Evolutionary conservation across 2,888 invertebrate species (phyloP), one percentile per base, ranked within the genome.

Genomic region (Desoria tigrina): DNA sequence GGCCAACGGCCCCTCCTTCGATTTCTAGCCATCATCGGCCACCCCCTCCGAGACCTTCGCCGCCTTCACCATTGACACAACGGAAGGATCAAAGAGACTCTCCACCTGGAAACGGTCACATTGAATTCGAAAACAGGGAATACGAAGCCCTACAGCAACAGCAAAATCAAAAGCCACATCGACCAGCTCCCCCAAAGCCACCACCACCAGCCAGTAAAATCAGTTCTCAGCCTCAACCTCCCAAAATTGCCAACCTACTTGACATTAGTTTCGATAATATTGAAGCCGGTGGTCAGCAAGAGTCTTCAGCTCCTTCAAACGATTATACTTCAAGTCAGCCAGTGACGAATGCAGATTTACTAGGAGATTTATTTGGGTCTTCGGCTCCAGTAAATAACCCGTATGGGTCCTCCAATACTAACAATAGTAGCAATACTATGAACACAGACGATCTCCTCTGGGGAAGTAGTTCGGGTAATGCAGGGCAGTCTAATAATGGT

Each of bases 71-170:
- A 23, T 28, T 26, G 49, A 56, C 23, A 49, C 53, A 45, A 42
- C 59, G 9, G 59, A 56, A 55, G 24, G 45, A 24, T 27, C 49
- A 11, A 39, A 16, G 9, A 39, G 39, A 9, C 16, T 9, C 39
- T 16, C 11, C 49, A 7, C n/a, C 32, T 4, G 32, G 18, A n/a
- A 49, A 54, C 21, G 65, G 62, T 18, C 65, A 66, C 27, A 59
- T 71, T 45, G 70, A 71, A 65, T 71, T 71, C 49, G 70, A 71
- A 65, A 71, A 69, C 55, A 51, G 61, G 9, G 69, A 69, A 28
- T 72, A 68, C 39, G 61, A 67, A 51, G 51, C 51, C 6, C n/a
- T 57, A 14, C 57, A 39, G 18, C 63, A 61, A 1, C 51, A 61
- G 21, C 42, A 28, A 28, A 39, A 18, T 26, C 39, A 16, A 14